Evolutionary conservation across 2,888 invertebrate genomes (phyloP).

Genomic region (Drosophila mulleri): DNA sequence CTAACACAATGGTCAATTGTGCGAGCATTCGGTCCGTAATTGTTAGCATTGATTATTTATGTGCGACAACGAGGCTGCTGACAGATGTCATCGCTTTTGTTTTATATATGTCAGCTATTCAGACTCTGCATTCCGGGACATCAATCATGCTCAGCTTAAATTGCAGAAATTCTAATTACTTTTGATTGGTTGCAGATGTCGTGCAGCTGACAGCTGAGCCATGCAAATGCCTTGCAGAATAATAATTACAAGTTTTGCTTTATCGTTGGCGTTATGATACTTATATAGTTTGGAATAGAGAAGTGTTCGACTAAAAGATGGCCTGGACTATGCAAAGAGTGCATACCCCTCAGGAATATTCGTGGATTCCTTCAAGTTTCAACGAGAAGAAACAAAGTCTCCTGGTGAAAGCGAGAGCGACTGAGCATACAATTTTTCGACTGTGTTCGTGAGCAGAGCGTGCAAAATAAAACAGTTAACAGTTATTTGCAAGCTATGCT

Average conservation of each 20-base stretch:
- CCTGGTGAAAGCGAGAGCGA: no score
- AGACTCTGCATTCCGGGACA: constrained; percentile 29
- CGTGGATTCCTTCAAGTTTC: no score
- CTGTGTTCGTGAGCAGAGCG: no score
- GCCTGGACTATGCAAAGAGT: not conserved
- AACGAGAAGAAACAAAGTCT: no score
- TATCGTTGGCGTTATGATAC: no score
- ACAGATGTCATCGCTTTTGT: constrained; percentile 66
- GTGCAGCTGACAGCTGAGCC: constrained; percentile 13
- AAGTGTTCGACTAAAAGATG: no score
- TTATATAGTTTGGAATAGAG: no score
- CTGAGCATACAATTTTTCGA: no score
- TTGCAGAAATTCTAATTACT: constrained; percentile 8
- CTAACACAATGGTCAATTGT: constrained; percentile 65
- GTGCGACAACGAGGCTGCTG: constrained; percentile 39
- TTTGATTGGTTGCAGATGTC: constrained; percentile 27
- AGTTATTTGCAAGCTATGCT: no score
- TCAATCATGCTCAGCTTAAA: constrained; percentile 40
- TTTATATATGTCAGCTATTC: constrained; percentile 52
- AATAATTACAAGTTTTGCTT: not conserved
- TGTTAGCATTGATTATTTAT: constrained; percentile 46
- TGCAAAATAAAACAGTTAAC: no score
- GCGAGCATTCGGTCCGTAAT: constrained; percentile 26
- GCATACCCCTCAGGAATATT: no score
- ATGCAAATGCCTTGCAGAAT: not conserved